phyloP scores from a whole-genome alignment of 2,888 invertebrate species.

The Andrena minutula region DNA sequence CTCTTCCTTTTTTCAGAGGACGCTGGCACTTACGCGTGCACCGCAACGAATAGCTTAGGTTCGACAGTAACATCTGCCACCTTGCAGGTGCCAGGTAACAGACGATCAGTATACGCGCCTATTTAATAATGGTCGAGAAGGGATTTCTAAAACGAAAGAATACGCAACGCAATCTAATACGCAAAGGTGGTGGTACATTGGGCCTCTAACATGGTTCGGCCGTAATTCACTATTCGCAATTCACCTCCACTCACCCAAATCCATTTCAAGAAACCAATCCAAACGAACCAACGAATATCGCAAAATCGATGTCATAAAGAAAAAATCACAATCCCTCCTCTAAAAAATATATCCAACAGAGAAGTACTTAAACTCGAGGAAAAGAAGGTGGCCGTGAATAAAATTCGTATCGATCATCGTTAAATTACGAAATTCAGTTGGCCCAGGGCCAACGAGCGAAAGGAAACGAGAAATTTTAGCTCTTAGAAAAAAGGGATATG shows the following conservation, averaged over 20 bases:
- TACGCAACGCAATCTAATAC: conserved; percentile 62
- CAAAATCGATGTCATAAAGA: background rate
- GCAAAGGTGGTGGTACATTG: conserved; percentile 78
- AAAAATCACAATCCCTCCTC: background rate
- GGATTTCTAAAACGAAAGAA: conserved; percentile 51
- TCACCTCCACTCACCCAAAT: conserved; percentile 21
- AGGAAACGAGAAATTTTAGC: conserved; percentile 7
- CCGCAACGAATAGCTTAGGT: conserved; percentile 90
- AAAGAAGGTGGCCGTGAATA: background rate
- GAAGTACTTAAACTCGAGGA: background rate
- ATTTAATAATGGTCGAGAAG: conserved; percentile 69
- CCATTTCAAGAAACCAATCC: background rate
- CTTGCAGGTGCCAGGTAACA: conserved; percentile 90
- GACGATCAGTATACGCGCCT: conserved; percentile 85
- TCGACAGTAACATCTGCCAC: conserved; percentile 88
- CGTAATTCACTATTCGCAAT: conserved; percentile 33
- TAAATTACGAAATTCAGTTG: background rate
- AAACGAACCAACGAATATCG: background rate
- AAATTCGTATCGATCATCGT: background rate
- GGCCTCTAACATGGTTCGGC: conserved; percentile 63
- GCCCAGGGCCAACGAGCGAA: conserved; percentile 1
- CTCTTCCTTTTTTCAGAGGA: conserved; percentile 87
- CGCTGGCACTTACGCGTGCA: conserved; percentile 91
- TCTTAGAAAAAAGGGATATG: conserved; percentile 4
- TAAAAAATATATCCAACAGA: background rate